Conservation (phyloP, 1,140 invertebrate genomes). For the Sitobion miscanthi region DNA sequence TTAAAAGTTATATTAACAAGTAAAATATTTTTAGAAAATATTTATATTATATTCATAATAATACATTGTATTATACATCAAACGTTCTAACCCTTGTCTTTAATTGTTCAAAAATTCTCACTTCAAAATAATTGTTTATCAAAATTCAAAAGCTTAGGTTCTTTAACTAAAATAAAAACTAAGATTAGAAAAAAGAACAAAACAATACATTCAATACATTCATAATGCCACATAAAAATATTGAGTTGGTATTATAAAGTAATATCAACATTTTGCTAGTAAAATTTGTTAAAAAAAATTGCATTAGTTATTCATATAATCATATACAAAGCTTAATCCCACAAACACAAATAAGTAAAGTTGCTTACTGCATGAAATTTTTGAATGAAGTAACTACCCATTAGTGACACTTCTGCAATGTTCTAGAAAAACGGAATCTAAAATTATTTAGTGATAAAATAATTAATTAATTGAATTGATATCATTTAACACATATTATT, state of each 20-base stretch:
- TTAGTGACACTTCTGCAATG: slow-evolving; percentile 9
- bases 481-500: neutral
- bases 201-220: neutral
- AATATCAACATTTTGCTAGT: neutral
- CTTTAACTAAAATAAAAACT: neutral
- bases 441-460: slow-evolving; percentile 34
- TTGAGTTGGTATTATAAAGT: neutral
- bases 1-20: neutral
- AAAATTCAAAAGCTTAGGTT: neutral
- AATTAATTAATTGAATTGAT: neutral
- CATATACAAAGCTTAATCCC: neutral
- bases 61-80: neutral
- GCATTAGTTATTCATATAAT: neutral
- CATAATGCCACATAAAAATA: neutral
- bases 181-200: neutral
- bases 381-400: slow-evolving; percentile 19
- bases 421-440: slow-evolving; percentile 24
- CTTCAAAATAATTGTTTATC: neutral
- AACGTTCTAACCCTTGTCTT: neutral
- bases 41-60: neutral
- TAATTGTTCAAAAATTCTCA: neutral
- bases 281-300: neutral
- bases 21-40: neutral
- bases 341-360: slow-evolving; percentile 39
- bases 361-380: slow-evolving; percentile 20